A percentile compares a stretch with the other conserved stretches of the same genome.
phyloP scores from a whole-genome alignment of 23 tunicate genomes.

The Ascidia mentula region DNA sequence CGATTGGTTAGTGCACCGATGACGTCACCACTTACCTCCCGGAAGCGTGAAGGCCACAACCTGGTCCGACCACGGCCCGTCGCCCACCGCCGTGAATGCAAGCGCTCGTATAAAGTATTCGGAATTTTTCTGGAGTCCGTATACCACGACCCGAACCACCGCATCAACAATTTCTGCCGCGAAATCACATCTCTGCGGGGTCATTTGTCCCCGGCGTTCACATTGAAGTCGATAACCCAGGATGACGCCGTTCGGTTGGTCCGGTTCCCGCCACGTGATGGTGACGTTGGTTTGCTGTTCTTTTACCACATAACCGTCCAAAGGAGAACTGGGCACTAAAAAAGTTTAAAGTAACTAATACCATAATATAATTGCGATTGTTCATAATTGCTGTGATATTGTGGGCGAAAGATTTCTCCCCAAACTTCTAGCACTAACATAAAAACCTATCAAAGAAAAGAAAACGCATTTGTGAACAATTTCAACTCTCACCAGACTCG shows the following conservation, averaged over 20 bases:
- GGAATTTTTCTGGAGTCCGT: neutral
- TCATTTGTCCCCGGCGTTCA: neutral
- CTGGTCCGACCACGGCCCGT: conserved; percentile 4
- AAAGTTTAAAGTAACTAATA: neutral
- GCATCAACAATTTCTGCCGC: neutral
- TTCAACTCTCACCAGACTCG: conserved; percentile 35
- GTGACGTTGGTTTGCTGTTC: conserved; percentile 20
- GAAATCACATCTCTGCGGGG: neutral
- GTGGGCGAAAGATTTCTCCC: neutral
- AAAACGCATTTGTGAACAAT: neutral
- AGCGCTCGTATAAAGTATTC: neutral
- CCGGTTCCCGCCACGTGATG: conserved; percentile 57
- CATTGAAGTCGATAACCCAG: conserved; percentile 13
- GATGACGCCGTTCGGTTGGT: conserved; percentile 48
- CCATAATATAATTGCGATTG: neutral
- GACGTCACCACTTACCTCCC: conserved; percentile 12
- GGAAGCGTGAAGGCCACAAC: neutral
- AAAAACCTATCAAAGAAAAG: neutral
- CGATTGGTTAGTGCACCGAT: neutral
- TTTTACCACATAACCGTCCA: neutral
- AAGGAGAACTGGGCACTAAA: conserved; percentile 2
- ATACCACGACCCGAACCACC: neutral
- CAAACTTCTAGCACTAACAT: neutral
- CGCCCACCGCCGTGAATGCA: conserved; percentile 30
- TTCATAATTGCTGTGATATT: neutral